Conservation (phyloP, 35 echinoderm and acorn worm genomes). For the Chiridota heheva region DNA sequence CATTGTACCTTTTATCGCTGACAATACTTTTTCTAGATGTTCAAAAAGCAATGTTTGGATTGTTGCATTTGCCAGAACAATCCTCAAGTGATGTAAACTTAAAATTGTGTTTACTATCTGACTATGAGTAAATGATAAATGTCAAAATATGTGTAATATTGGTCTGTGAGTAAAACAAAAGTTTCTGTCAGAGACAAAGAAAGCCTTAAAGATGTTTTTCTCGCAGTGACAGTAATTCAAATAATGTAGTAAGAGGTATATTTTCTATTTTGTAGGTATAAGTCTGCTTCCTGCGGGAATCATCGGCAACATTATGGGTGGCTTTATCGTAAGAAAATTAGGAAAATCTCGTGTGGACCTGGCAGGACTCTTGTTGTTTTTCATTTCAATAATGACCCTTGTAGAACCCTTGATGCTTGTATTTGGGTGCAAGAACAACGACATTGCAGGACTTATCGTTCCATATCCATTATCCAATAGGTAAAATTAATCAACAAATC, state of each 20-base stretch:
- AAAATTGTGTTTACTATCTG: too few relatives aligned
- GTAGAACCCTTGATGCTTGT: conserved; percentile 26
- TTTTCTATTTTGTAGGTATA: conserved; percentile 40
- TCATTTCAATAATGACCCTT: neutral
- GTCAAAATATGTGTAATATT: too few relatives aligned
- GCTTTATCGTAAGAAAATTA: conserved; percentile 59
- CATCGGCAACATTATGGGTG: conserved; percentile 58
- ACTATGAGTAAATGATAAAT: too few relatives aligned
- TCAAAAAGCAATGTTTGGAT: too few relatives aligned
- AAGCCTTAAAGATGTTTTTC: too few relatives aligned
- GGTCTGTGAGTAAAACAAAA: too few relatives aligned
- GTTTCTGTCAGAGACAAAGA: too few relatives aligned
- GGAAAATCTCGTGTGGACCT: conserved; percentile 28
- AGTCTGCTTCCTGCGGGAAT: conserved; percentile 47
- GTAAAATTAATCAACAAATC: neutral
- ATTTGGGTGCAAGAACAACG: conserved; percentile 36
- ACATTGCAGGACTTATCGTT: conserved; percentile 53
- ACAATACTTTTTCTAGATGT: too few relatives aligned
- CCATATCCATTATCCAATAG: conserved; percentile 26
- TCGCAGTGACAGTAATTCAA: too few relatives aligned
- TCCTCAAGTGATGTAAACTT: too few relatives aligned
- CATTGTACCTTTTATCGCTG: too few relatives aligned
- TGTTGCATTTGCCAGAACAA: too few relatives aligned
- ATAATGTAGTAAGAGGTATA: neutral
- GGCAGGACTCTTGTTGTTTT: conserved; percentile 2